A percentile compares a stretch with the other conserved stretches of the same genome.
These are phyloP conservation scores for Blastobasis adustella DNA, from an alignment of 2,888 invertebrate species.

Conservation along the genomic window DNA sequence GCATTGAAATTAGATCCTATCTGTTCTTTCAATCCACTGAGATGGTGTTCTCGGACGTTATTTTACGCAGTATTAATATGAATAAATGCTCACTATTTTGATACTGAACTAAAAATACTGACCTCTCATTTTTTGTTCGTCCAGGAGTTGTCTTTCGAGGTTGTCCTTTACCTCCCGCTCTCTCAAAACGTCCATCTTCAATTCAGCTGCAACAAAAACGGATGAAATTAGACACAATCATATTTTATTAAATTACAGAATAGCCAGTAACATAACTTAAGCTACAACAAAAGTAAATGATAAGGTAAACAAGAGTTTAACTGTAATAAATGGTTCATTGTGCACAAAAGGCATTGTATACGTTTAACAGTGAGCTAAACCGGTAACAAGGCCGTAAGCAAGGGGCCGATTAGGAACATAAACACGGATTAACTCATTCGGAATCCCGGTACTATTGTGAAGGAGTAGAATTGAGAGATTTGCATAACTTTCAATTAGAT, in stretches of 20 bases:
- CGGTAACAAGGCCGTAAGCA: constrained; percentile 64
- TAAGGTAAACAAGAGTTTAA: constrained; percentile 44
- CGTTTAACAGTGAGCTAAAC: constrained; percentile 65
- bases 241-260: constrained; percentile 1
- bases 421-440: constrained; percentile 74
- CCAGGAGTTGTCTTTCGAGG: constrained; percentile 92
- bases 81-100: neutral
- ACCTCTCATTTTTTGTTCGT: constrained; percentile 97
- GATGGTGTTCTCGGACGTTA: too few relatives aligned
- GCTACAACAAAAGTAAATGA: constrained; percentile 38
- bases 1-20: constrained; percentile 58
- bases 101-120: constrained; percentile 59
- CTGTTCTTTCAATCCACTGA: constrained; percentile 32
- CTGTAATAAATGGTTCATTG: constrained; percentile 55
- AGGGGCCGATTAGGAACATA: constrained; percentile 72
- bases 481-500: constrained; percentile 75
- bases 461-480: constrained; percentile 72
- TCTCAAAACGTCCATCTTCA: constrained; percentile 95
- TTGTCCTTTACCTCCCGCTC: constrained; percentile 96
- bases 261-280: constrained; percentile 13
- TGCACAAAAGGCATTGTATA: constrained; percentile 65
- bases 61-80: neutral
- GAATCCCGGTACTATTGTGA: constrained; percentile 71
- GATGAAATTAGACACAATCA: neutral
- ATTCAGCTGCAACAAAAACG: constrained; percentile 85